A percentile compares a stretch with the other conserved stretches of the same genome.
These are phyloP conservation scores for zebrafish (Danio rerio) DNA, from an alignment of 2,113 vertebrate genomes.

Conservation along the genomic window GRCz12tu NC_133186.1:41640501-41641000, in stretches of 20 bases:
- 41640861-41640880: constrained; percentile 6
- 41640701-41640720: constrained; percentile 29
- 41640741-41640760: constrained; percentile 26
- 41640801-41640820: constrained; percentile 5
- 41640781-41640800: neutral
- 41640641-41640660: neutral
- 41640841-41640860: neutral
- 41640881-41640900: neutral
- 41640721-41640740: constrained; percentile 28
- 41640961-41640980: too few species aligned
- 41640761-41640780: constrained; percentile 32
- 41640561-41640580: neutral
- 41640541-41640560: neutral
- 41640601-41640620: constrained; percentile 1
- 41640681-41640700: neutral
- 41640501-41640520: neutral
- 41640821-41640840: constrained; percentile 14
- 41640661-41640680: neutral
- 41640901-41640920: too few species aligned
- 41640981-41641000: too few species aligned
- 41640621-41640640: neutral
- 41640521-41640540: neutral
- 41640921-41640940: too few species aligned
- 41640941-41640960: too few species aligned
- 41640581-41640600: neutral